Evolutionary conservation across 2,888 invertebrate genomes (phyloP).

Genomic region (Archaeoteleia sp.): DNA sequence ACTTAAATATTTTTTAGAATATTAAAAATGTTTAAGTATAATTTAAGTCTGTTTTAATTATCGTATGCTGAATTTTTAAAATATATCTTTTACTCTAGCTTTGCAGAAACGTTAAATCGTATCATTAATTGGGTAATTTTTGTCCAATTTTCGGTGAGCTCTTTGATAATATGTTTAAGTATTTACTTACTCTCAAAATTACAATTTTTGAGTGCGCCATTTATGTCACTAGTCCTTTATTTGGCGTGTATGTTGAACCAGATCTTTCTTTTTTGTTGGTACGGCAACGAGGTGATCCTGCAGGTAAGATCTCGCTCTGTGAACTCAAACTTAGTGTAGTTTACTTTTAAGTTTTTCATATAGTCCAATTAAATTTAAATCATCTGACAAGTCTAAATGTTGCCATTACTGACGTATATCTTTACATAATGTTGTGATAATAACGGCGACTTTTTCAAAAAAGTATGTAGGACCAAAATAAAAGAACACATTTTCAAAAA

Average conservation of each 20-base stretch:
- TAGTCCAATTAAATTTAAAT: not conserved
- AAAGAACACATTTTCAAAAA: too few relatives aligned
- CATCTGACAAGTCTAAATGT: too few relatives aligned
- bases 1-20: conserved; percentile 2
- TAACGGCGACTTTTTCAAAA: too few relatives aligned
- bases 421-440: too few relatives aligned
- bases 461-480: too few relatives aligned
- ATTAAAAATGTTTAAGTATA: too few relatives aligned
- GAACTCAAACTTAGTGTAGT: not conserved
- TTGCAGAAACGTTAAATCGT: conserved; percentile 43
- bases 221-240: conserved; percentile 45
- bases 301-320: conserved; percentile 46
- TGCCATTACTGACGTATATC: too few relatives aligned
- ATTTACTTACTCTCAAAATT: conserved; percentile 54
- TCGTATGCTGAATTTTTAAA: too few relatives aligned
- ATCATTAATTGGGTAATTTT: conserved; percentile 51
- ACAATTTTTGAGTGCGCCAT: conserved; percentile 47
- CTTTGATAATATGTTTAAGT: conserved; percentile 51
- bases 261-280: conserved; percentile 62
- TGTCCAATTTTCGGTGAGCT: conserved; percentile 54
- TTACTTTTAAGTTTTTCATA: conserved; percentile 5
- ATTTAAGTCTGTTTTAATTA: too few relatives aligned
- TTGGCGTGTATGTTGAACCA: conserved; percentile 56
- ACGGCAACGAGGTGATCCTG: conserved; percentile 59
- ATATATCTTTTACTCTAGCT: too few relatives aligned